Conservation (phyloP, 1,140 invertebrate species). For the Drosophila willistoni region DNA sequence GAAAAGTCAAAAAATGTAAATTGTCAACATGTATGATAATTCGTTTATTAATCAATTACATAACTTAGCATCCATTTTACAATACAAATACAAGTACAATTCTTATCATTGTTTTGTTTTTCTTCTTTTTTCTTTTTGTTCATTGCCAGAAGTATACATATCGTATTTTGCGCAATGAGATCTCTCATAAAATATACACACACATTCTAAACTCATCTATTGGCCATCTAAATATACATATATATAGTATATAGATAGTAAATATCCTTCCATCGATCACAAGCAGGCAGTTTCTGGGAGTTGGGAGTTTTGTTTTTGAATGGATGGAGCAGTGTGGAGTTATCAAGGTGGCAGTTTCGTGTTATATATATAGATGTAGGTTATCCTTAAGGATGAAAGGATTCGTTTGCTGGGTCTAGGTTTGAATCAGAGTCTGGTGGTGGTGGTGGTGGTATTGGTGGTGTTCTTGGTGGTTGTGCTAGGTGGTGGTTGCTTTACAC, state of each 20-base stretch:
- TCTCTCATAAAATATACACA: constrained; percentile 23
- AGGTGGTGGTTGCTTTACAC: constrained; percentile 48
- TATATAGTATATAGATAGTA: constrained; percentile 5
- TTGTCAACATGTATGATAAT: constrained; percentile 57
- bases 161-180: constrained; percentile 10
- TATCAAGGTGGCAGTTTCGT: constrained; percentile 69
- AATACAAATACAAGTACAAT: constrained; percentile 37
- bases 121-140: not conserved
- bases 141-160: constrained; percentile 8
- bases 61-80: constrained; percentile 70
- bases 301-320: not conserved
- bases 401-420: constrained; percentile 33
- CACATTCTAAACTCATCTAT: constrained; percentile 34
- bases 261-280: constrained; percentile 39
- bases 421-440: constrained; percentile 18
- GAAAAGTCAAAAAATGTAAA: not conserved
- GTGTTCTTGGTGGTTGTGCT: constrained; percentile 32
- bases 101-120: constrained; percentile 1
- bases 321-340: constrained; percentile 38
- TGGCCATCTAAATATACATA: not conserved
- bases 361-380: constrained; percentile 41
- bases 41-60: constrained; percentile 69
- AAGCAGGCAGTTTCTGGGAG: constrained; percentile 56
- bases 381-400: constrained; percentile 28
- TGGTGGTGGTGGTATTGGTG: not conserved